Evolutionary conservation across 2,888 invertebrate genomes (phyloP).

Genomic region (Agelastica alni): DNA sequence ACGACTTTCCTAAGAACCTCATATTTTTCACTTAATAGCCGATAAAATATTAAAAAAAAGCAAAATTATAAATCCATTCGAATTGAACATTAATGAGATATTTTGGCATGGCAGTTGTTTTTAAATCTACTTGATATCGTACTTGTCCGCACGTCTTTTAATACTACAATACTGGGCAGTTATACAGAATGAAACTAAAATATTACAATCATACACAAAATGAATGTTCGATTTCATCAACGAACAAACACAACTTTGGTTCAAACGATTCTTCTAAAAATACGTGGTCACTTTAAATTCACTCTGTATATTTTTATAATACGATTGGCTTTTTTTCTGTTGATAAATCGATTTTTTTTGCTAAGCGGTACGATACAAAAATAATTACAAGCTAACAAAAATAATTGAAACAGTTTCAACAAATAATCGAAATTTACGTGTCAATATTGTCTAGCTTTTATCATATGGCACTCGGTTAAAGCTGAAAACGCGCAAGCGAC

Average conservation of each 20-base stretch:
- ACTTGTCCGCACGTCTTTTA: slow-evolving; percentile 15
- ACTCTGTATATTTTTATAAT: slow-evolving; percentile 24
- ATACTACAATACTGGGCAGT: slow-evolving; percentile 38
- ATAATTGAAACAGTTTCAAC: not conserved
- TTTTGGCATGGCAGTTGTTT: slow-evolving; percentile 35
- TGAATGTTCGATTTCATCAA: too few relatives aligned
- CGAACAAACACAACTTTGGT: too few relatives aligned
- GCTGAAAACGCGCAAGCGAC: too few relatives aligned
- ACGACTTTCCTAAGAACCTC: not conserved
- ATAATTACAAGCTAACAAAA: slow-evolving; percentile 7
- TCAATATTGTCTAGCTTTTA: slow-evolving; percentile 3
- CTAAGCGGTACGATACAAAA: slow-evolving; percentile 7
- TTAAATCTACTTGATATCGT: slow-evolving; percentile 25
- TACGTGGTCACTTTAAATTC: too few relatives aligned
- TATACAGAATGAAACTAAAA: slow-evolving; percentile 9
- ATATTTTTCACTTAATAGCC: slow-evolving; percentile 2
- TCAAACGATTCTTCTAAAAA: too few relatives aligned
- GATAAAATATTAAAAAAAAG: slow-evolving; percentile 13
- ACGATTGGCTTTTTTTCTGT: slow-evolving; percentile 32
- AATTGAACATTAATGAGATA: slow-evolving; percentile 19
- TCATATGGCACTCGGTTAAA: too few relatives aligned
- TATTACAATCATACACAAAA: not conserved
- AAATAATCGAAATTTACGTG: slow-evolving; percentile 1
- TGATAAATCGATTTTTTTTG: slow-evolving; percentile 9
- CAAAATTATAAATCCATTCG: slow-evolving; percentile 19